These are phyloP conservation scores for Coronaproctus castanopsis DNA, from an alignment of 2,888 invertebrate genomes.

Conservation along the genomic window DNA sequence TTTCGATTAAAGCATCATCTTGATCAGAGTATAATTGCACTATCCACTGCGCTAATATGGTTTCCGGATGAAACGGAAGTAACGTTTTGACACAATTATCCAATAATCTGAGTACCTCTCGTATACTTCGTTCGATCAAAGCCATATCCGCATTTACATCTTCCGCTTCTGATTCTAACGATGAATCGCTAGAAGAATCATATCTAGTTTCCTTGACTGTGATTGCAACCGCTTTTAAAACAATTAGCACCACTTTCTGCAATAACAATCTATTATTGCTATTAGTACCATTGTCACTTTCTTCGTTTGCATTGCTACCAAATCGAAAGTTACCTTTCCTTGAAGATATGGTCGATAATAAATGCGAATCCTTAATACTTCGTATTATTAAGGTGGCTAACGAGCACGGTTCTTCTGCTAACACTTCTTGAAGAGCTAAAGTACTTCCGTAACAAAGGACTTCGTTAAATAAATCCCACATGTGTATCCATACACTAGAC, in stretches of 20 bases:
- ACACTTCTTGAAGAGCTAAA: slow-evolving; percentile 62
- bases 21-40: slow-evolving; percentile 76
- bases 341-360: slow-evolving; percentile 35
- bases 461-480: slow-evolving; percentile 69
- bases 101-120: slow-evolving; percentile 59
- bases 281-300: slow-evolving; percentile 24
- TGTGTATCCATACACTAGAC: slow-evolving; percentile 62
- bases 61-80: slow-evolving; percentile 69
- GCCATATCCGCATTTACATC: slow-evolving; percentile 78
- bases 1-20: slow-evolving; percentile 75
- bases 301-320: slow-evolving; percentile 30
- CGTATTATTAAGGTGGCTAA: slow-evolving; percentile 67
- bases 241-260: slow-evolving; percentile 67
- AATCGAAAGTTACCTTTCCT: slow-evolving; percentile 31
- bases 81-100: slow-evolving; percentile 62
- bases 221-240: slow-evolving; percentile 70
- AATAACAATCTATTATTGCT: slow-evolving; percentile 52
- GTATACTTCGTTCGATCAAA: slow-evolving; percentile 62
- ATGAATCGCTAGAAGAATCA: slow-evolving; percentile 59
- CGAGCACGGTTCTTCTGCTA: slow-evolving; percentile 73
- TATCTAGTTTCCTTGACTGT: slow-evolving; percentile 75
- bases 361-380: slow-evolving; percentile 62
- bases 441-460: slow-evolving; percentile 81
- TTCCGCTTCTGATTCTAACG: slow-evolving; percentile 62
- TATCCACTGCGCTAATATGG: slow-evolving; percentile 67